Evolutionary conservation across 2,888 invertebrate genomes (phyloP).

Genomic region (Heliconius cydno): DNA sequence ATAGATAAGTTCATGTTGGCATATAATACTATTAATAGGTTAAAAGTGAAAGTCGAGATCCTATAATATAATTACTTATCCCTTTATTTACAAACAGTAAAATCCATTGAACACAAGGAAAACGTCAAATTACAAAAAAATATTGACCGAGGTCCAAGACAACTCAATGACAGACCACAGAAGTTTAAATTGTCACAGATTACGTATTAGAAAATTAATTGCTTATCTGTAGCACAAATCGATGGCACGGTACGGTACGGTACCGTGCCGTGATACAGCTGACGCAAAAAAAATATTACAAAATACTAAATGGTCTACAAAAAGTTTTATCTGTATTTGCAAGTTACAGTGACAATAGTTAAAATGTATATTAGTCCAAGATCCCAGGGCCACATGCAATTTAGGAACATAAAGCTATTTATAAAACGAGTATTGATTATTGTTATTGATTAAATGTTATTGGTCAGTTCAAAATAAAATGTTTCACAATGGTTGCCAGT

Average conservation of each 20-base stretch:
- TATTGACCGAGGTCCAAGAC: neutral
- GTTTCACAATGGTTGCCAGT: neutral
- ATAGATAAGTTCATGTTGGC: constrained; percentile 57
- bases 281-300: too few species aligned
- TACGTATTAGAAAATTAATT: neutral
- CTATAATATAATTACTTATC: neutral
- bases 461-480: neutral
- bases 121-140: neutral
- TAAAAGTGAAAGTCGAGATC: neutral
- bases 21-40: neutral
- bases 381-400: too few species aligned
- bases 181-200: neutral
- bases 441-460: too few species aligned
- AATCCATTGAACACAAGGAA: neutral
- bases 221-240: neutral
- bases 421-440: too few species aligned
- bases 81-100: constrained; percentile 7
- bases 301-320: too few species aligned
- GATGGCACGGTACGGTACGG: neutral
- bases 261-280: too few species aligned
- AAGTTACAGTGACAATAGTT: too few species aligned
- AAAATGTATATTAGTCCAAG: too few species aligned
- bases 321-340: too few species aligned
- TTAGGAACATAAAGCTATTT: too few species aligned
- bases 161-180: neutral